Evolutionary conservation across 1,140 invertebrate genomes (phyloP).

Genomic region (Panagrolaimus sp.): DNA sequence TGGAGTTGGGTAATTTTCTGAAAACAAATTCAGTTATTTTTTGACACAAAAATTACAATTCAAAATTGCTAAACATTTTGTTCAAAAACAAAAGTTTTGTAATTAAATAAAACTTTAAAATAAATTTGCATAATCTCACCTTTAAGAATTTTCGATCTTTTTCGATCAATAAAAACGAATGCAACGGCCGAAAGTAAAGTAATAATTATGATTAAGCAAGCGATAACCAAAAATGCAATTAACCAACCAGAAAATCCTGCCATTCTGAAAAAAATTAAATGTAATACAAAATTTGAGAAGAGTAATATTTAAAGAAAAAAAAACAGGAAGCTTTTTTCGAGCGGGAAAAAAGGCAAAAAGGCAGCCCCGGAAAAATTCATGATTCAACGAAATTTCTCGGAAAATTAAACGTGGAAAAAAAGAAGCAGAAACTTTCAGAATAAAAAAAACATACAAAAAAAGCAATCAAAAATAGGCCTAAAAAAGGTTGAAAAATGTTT

Average conservation of each 20-base stretch:
- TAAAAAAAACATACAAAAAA: background rate
- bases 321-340: no score
- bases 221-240: background rate
- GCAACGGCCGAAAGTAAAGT: background rate
- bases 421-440: background rate
- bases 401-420: background rate
- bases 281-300: no score
- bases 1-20: conserved; percentile 11
- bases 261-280: background rate
- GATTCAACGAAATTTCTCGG: background rate
- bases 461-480: background rate
- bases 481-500: no score
- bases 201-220: background rate
- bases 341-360: no score
- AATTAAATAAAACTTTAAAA: background rate
- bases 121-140: background rate
- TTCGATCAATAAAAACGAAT: background rate
- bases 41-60: no score
- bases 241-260: conserved; percentile 1
- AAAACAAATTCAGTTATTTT: background rate
- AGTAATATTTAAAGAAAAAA: no score
- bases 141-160: background rate
- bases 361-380: no score
- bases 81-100: no score
- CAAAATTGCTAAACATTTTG: no score